Evolutionary conservation across 2,113 vertebrate genomes (phyloP), one percentile per base, ranked within the genome.

Genomic region (Ploceus nigricollis): DNA sequence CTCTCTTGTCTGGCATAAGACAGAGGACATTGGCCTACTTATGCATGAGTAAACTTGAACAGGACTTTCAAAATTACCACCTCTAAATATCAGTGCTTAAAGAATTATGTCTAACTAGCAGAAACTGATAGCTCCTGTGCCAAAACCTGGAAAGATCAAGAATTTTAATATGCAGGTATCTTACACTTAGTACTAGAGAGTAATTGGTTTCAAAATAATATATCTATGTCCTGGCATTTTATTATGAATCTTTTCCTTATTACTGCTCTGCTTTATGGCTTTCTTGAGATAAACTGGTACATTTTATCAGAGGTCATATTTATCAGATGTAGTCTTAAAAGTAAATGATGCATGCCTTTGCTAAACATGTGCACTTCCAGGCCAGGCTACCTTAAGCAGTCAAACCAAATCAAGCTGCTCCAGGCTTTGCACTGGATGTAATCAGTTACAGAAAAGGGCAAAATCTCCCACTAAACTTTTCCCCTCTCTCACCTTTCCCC

Each of bases 401-500:
- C 66, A 70, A 60, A 96, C 64, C 47, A 92, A 93, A 90, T 75
- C 24, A 71, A 78, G 79, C 16, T 63, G 39, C 64, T 93, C 48
- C 28, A 60, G 57, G 57, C 51, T 66, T 33, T 87, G 44, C 44
- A 10, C 56, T 72, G 63, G 35, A 77, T 48, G 31, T 81, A 63
- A 91, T 87, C 58, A 86, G 76, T 58, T 15, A 4, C 37, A 87
- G 61, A 75, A 92, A 89, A 78, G 60, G 66, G 57, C 21, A 89
- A 68, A 96, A 93, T 79, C 65, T 95, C 69, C 75, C 65, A 42
- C 65, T 89, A 93, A 90, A 79, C 69, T 64, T 92, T 87, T 82
- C n/a, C 40, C 28, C 76, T 92, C 88, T 81, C 69, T 92, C 86
- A 96, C 86, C 92, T 94, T 93, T 94, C 40, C 86, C 88, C 90